A percentile compares a stretch with the other conserved stretches of the same genome.
These are phyloP conservation scores for Neria commutata DNA, from an alignment of 2,888 invertebrate species.

Conservation along the genomic window DNA sequence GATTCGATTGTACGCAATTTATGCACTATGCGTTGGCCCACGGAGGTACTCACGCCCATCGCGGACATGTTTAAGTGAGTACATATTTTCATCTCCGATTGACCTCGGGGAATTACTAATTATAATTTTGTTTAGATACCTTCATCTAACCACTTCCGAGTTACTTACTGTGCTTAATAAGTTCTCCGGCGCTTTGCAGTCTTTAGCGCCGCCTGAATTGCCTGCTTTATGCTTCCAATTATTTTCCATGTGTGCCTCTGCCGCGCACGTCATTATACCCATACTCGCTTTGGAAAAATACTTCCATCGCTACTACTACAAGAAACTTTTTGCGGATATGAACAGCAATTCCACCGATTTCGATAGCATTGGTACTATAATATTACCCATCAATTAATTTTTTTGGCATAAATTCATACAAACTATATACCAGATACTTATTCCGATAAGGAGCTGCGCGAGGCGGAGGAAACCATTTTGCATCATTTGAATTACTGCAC, in stretches of 20 bases:
- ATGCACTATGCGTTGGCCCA: constrained; percentile 66
- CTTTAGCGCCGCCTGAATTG: constrained; percentile 66
- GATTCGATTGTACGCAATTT: constrained; percentile 64
- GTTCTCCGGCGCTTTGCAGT: constrained; percentile 64
- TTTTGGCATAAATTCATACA: neutral
- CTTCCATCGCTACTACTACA: constrained; percentile 62
- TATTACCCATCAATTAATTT: neutral
- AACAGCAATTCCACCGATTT: constrained; percentile 57
- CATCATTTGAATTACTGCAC: constrained; percentile 65
- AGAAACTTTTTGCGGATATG: constrained; percentile 56
- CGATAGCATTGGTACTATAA: constrained; percentile 60
- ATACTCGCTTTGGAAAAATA: constrained; percentile 64
- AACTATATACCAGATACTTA: constrained; percentile 52
- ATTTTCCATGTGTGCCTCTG: constrained; percentile 65
- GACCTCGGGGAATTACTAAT: neutral
- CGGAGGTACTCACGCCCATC: constrained; percentile 65
- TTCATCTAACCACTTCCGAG: constrained; percentile 65
- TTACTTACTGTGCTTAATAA: constrained; percentile 65
- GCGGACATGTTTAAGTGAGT: constrained; percentile 70
- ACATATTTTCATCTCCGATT: neutral
- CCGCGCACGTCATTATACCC: constrained; percentile 58
- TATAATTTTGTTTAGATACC: constrained; percentile 60
- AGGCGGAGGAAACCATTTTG: constrained; percentile 68
- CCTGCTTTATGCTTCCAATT: constrained; percentile 70
- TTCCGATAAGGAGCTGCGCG: constrained; percentile 64